Conservation (phyloP, 2,113 vertebrate species). For the Columba livia region DNA sequence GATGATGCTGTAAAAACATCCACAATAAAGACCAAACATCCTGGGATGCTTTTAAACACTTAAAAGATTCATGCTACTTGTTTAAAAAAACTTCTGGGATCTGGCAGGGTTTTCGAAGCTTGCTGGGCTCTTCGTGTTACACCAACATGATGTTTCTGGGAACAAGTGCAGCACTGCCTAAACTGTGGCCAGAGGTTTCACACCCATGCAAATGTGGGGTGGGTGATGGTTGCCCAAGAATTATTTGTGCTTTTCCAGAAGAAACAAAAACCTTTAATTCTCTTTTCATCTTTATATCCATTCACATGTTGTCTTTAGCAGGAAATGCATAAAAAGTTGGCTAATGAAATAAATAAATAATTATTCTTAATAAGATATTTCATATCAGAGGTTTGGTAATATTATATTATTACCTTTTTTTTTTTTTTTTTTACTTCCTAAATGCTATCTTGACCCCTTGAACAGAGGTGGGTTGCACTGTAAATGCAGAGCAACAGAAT, state of each 20-base stretch:
- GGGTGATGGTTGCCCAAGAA: neutral
- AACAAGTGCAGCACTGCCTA: neutral
- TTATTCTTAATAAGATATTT: neutral
- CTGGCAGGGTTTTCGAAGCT: neutral
- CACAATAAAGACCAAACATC: neutral
- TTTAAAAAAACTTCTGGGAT: neutral
- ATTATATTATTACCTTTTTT: neutral
- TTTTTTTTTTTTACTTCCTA: neutral
- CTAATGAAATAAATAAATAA: neutral
- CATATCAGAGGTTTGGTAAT: neutral
- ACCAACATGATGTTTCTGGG: neutral
- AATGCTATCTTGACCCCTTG: neutral
- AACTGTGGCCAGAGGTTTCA: neutral
- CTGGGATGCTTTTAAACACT: neutral
- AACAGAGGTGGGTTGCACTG: neutral
- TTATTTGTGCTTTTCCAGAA: neutral
- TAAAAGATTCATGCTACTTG: neutral
- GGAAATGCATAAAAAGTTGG: neutral
- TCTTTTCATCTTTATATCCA: neutral
- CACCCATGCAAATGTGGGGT: neutral
- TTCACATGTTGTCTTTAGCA: neutral
- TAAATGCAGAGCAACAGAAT: neutral
- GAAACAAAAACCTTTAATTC: neutral
- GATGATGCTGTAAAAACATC: neutral
- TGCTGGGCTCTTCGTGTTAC: neutral